Base-by-base conservation (phyloP, 2,888 invertebrate genomes). In the Petrolisthes cinctipes region DNA sequence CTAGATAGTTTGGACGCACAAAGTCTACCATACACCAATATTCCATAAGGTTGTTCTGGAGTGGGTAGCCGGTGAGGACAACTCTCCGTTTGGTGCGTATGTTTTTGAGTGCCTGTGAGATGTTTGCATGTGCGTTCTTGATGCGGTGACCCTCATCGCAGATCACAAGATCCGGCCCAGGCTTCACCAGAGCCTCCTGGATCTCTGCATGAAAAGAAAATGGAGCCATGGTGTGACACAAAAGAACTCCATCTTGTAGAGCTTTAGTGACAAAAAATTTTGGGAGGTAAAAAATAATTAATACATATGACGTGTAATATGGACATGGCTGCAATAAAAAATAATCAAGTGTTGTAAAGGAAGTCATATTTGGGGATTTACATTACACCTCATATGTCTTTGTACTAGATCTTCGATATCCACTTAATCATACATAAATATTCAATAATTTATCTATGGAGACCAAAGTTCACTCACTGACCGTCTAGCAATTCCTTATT, bases 111-210 rank as follows among this genome's bases (percentile, higher is more conserved):
- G 99, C 97, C 61, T 91, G 96, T 0, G 99, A 98, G 91, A 98
- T 99, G 90, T 98, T 97, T 0, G 99, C 98, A 92, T 98, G 98
- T 0, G 98, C 97, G 93, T 99, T 99, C 93, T 99, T 99, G 91
- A 99, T 99, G 37, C 99, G 94, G 93, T 99, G 99, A 0, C 99
- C 98, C 93, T 98, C 98, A 92, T 98, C 98, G 92, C 98, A 98
- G 91, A 98, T 97, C 0, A 98, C 97, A 83, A 98, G 93, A 93
- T 98, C 98, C 0, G 98, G 98, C 0, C 98, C 98, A 0, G 98
- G 98, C 92, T 95, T 95, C 0, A 98, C 96, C 68, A 99, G 93
- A 0, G 97, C 97, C 91, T 95, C 94, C 92, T 97, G 96, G 93
- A 98, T 96, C 92, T 96, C 96, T 95, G 37, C 37, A 37, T 37